These are phyloP conservation scores for Drosophila nigritarsus DNA, from an alignment of 2,888 invertebrate species.

Conservation along the genomic window DNA sequence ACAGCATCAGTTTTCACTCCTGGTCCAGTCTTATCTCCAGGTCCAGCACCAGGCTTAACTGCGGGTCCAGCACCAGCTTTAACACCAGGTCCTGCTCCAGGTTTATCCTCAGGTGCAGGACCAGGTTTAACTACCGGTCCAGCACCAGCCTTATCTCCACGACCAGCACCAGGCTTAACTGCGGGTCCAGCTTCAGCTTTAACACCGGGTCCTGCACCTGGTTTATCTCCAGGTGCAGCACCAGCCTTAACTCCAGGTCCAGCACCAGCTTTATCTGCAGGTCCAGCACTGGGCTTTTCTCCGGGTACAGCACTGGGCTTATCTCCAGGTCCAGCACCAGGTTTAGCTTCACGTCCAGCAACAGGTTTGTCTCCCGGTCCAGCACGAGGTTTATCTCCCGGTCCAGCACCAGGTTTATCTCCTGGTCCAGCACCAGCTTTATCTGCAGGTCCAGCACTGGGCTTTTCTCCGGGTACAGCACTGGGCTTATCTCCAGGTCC, in stretches of 20 bases:
- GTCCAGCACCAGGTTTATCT: neutral
- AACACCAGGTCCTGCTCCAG: neutral
- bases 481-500: neutral
- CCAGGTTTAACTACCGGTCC: neutral
- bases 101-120: neutral
- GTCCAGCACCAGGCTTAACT: slow-evolving; percentile 10
- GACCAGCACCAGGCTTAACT: slow-evolving; percentile 2
- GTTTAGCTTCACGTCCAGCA: neutral
- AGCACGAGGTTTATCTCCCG: neutral
- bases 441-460: neutral
- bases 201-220: neutral
- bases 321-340: neutral
- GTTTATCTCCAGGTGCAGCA: neutral
- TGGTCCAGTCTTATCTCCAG: neutral
- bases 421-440: neutral
- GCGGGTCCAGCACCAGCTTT: neutral
- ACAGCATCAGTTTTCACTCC: neutral
- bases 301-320: neutral
- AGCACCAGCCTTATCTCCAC: slow-evolving; percentile 13
- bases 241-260: slow-evolving; percentile 6
- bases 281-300: neutral
- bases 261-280: neutral
- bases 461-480: neutral
- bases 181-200: neutral
- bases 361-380: neutral